These are phyloP conservation scores for Tinea semifulvella DNA, from an alignment of 2,888 invertebrate species.

Conservation along the genomic window DNA sequence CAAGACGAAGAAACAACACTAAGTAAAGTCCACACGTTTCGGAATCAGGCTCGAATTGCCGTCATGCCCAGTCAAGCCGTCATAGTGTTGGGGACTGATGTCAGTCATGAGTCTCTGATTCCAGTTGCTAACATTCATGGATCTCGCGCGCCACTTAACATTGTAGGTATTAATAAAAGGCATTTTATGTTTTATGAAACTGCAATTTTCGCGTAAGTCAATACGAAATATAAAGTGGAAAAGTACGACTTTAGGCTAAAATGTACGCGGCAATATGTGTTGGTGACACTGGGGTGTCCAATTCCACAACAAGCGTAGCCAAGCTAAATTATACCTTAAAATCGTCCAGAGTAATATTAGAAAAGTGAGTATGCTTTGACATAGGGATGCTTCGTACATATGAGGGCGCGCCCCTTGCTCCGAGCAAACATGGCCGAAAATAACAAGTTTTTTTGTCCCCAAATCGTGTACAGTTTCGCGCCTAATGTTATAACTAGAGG, in stretches of 20 bases:
- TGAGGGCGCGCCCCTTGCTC: slow-evolving; percentile 55
- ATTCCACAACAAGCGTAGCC: not conserved
- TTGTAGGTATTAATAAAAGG: too few species aligned
- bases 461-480: slow-evolving; percentile 61
- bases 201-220: too few species aligned
- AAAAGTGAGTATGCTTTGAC: not conserved
- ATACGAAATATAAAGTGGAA: too few species aligned
- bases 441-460: slow-evolving; percentile 58
- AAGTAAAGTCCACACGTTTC: too few species aligned
- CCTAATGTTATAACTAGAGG: slow-evolving; percentile 61
- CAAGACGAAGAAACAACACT: not conserved
- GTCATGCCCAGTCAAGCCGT: too few species aligned
- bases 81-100: too few species aligned
- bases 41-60: too few species aligned
- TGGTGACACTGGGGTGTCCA: slow-evolving; percentile 1
- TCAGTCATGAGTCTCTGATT: too few species aligned
- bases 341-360: not conserved
- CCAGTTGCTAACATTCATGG: too few species aligned
- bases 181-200: too few species aligned
- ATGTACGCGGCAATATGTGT: not conserved
- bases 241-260: too few species aligned
- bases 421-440: slow-evolving; percentile 61
- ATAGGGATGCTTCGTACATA: slow-evolving; percentile 51
- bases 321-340: not conserved
- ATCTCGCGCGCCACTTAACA: too few species aligned